Base-by-base conservation (phyloP, 1,140 invertebrate species). In the Leptopilina clavipes region DNA sequence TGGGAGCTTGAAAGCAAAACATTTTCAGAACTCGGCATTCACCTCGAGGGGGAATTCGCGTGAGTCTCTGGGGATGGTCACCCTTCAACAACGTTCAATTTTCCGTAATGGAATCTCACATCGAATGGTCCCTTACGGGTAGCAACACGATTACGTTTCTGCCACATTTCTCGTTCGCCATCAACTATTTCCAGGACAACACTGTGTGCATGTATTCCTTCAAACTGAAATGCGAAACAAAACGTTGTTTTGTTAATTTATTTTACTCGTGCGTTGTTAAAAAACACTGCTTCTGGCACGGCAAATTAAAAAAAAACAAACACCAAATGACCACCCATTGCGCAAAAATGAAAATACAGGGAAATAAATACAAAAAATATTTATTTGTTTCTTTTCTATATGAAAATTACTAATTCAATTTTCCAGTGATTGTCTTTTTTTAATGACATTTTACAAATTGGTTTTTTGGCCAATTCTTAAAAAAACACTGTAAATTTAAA, bases 31-130 rank as follows among this genome's bases (percentile, higher is more conserved):
- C 44, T 12, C 18, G 18, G 22, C 17, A 54, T 78, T 75, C 71
- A 73, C 79, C 73, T 17, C 45, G 17, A 40, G 22, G 25, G 31
- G 37, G 75, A 72, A 56, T 43, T 72, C 31, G 37, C 9, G 22
- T 71, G 59, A 25, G 54, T 81, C 76, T 81, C 56, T 76, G 73
- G 73, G 65, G 75, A 74, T 78, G 75, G 76, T 71, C 74, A 73
- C 73, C 76, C 76, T 80, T 82, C 81, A 82, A 71, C 76, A 43
- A 73, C 74, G 79, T 75, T 80, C 81, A 80, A 82, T 82, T 82
- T 82, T 78, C 79, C 76, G 79, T 82, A 82, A 80, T 82, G 75
- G 81, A 72, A 78, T 82, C 76, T 82, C 78, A 77, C 81, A 78
- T 82, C 81, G 77, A 82, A 79, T 79, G 74, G 81, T 82, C 76